phyloP scores from a whole-genome alignment of 2,888 invertebrate species.

The Lasioglossum oenotherae region DNA sequence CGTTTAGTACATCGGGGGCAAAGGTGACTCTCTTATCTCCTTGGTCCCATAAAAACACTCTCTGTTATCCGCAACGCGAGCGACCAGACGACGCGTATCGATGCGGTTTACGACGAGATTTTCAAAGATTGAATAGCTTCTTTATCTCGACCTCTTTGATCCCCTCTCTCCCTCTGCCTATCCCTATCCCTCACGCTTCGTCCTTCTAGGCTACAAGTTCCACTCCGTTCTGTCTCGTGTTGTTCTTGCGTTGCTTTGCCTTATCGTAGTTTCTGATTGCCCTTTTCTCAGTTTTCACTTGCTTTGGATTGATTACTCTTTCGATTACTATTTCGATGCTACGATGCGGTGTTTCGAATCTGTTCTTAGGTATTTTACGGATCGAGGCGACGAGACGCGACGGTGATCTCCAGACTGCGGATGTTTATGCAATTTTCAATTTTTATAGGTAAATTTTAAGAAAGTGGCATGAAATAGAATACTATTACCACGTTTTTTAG shows the following conservation, averaged over 20 bases:
- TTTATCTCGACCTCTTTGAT: constrained; percentile 65
- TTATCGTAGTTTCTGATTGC: neutral
- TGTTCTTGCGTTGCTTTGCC: neutral
- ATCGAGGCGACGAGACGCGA: constrained; percentile 15
- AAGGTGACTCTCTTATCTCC: constrained; percentile 77
- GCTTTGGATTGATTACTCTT: too few relatives aligned
- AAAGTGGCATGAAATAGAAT: too few relatives aligned
- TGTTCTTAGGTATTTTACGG: neutral
- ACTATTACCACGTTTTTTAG: too few relatives aligned
- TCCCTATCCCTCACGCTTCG: neutral
- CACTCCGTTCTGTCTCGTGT: neutral
- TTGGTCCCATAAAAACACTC: constrained; percentile 77
- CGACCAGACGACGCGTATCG: constrained; percentile 53
- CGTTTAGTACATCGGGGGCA: constrained; percentile 76
- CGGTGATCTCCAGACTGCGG: neutral
- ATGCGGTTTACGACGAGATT: constrained; percentile 70
- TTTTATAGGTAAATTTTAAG: too few relatives aligned
- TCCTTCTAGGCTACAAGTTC: neutral
- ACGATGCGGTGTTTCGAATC: neutral
- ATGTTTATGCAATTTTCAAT: too few relatives aligned
- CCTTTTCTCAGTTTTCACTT: neutral
- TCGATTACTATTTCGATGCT: neutral
- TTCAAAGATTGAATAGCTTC: constrained; percentile 75
- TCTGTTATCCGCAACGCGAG: constrained; percentile 75
- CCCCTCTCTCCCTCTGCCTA: neutral